Evolutionary conservation across 2,888 invertebrate genomes (phyloP).

Genomic region (Tachystola acroxantha): DNA sequence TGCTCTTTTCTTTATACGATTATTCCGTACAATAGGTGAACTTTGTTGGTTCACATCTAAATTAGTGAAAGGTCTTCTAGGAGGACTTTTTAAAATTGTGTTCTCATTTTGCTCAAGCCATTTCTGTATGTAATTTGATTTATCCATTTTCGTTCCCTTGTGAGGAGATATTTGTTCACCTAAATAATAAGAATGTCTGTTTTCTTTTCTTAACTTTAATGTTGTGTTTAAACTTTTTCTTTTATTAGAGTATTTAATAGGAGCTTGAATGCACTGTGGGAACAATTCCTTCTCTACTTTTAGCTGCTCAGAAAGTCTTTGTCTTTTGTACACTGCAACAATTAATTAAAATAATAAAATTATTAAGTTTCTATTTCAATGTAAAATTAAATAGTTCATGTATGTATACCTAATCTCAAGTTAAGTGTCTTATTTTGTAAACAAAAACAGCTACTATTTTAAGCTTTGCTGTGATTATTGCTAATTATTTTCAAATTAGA

Average conservation of each 20-base stretch:
- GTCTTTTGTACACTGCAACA: constrained; percentile 46
- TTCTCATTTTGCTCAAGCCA: constrained; percentile 50
- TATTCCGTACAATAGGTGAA: neutral
- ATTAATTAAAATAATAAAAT: no score
- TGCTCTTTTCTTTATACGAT: constrained; percentile 8
- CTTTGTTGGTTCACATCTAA: constrained; percentile 41
- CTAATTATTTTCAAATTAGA: no score
- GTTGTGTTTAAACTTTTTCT: constrained; percentile 37
- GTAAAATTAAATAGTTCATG: no score
- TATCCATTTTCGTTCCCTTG: constrained; percentile 40
- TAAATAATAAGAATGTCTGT: constrained; percentile 29
- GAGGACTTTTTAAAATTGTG: constrained; percentile 15
- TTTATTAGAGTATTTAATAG: constrained; percentile 56
- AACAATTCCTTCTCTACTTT: constrained; percentile 61
- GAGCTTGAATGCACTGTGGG: constrained; percentile 64
- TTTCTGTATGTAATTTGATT: constrained; percentile 44
- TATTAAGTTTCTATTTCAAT: no score
- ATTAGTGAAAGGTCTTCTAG: constrained; percentile 51
- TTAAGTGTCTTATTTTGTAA: no score
- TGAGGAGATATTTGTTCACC: constrained; percentile 39
- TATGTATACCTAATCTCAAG: no score
- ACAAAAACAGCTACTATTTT: no score
- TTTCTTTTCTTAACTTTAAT: constrained; percentile 32
- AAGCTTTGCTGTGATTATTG: no score
- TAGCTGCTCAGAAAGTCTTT: constrained; percentile 48